Conservation (phyloP, 2,113 vertebrate species). For the Gallinago media region DNA sequence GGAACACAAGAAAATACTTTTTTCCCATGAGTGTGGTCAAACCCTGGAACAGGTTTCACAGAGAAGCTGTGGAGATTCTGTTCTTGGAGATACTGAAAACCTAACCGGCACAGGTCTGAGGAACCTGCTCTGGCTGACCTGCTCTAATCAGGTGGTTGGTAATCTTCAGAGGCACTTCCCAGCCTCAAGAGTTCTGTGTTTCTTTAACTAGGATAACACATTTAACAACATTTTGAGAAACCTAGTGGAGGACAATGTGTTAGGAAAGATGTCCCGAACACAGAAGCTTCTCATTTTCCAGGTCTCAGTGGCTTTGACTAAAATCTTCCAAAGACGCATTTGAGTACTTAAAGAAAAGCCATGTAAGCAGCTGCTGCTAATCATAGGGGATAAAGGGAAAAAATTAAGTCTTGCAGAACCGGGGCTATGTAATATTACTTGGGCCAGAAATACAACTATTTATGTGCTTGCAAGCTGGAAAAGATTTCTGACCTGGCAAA, state of each 20-base stretch:
- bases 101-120: background rate
- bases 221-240: background rate
- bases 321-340: background rate
- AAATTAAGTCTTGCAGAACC: background rate
- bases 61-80: background rate
- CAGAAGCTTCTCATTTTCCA: background rate
- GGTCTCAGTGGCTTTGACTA: background rate
- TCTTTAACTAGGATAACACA: background rate
- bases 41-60: background rate
- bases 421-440: background rate
- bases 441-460: background rate
- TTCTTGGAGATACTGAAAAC: background rate
- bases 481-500: background rate
- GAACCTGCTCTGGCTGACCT: background rate
- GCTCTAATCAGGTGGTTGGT: rapidly evolving
- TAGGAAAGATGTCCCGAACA: background rate
- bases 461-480: background rate
- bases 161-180: background rate
- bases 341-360: background rate
- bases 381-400: background rate
- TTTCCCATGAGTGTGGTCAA: background rate
- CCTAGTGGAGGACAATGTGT: background rate
- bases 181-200: background rate
- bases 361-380: background rate
- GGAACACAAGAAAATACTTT: background rate